Percentiles rank a stretch among this genome's conserved stretches.
Conservation (phyloP, 2,888 invertebrate genomes). For the Cheiracanthium punctorium region DNA sequence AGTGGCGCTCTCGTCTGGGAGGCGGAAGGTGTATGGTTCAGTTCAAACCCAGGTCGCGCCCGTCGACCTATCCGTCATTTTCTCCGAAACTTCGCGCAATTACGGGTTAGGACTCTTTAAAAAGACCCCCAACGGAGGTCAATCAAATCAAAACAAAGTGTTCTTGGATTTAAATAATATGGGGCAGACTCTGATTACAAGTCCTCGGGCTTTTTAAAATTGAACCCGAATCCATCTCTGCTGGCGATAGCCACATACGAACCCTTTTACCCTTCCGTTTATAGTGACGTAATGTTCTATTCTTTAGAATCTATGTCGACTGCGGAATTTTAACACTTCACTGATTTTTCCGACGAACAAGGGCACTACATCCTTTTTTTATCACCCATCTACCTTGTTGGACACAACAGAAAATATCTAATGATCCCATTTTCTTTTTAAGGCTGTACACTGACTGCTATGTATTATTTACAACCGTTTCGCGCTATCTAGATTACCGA, state of each 20-base stretch:
- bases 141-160: too few relatives aligned
- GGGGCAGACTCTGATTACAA: background rate
- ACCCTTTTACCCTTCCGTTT: conserved; percentile 21
- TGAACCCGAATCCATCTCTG: too few relatives aligned
- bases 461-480: conserved; percentile 35
- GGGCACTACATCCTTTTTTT: conserved; percentile 31
- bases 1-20: too few relatives aligned
- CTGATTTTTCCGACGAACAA: conserved; percentile 35
- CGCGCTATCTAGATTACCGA: conserved; percentile 18
- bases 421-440: conserved; percentile 20
- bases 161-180: too few relatives aligned
- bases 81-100: too few relatives aligned
- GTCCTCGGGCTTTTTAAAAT: background rate
- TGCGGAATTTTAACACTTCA: conserved; percentile 51
- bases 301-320: conserved; percentile 28
- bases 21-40: too few relatives aligned
- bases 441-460: background rate
- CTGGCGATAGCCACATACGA: too few relatives aligned
- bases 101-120: too few relatives aligned
- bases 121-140: too few relatives aligned
- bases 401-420: conserved; percentile 48
- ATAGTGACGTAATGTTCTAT: background rate
- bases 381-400: conserved; percentile 38
- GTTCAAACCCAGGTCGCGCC: too few relatives aligned
- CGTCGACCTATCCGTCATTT: too few relatives aligned